phyloP scores from a whole-genome alignment of 2,888 invertebrate genomes.

The Cosmorhoe ocellata region DNA sequence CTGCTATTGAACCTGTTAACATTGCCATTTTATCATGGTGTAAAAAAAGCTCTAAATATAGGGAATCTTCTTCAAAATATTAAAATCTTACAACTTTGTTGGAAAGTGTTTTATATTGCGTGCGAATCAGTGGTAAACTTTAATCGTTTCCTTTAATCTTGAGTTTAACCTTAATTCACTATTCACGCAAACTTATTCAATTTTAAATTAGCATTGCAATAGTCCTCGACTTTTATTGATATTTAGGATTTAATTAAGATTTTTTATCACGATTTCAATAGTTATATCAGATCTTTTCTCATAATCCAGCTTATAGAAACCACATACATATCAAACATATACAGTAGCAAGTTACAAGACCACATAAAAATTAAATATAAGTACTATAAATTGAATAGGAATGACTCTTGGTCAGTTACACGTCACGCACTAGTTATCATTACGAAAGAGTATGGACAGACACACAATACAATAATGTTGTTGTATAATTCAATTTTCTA shows the following conservation, averaged over 20 bases:
- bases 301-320: too few relatives aligned
- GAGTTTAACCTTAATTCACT: conserved; percentile 35
- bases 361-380: too few relatives aligned
- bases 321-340: too few relatives aligned
- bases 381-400: not conserved
- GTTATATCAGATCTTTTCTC: too few relatives aligned
- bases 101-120: conserved; percentile 35
- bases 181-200: conserved; percentile 35
- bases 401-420: conserved; percentile 12
- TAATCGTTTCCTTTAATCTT: conserved; percentile 42
- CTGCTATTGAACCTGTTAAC: not conserved
- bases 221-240: conserved; percentile 1
- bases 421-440: conserved; percentile 52
- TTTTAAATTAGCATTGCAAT: conserved; percentile 1
- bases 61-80: not conserved
- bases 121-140: conserved; percentile 41
- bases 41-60: too few relatives aligned
- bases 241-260: not conserved
- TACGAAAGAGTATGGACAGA: conserved; percentile 33
- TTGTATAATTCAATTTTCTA: conserved; percentile 49
- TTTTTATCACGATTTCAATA: not conserved
- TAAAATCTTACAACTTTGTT: not conserved
- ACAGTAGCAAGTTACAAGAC: too few relatives aligned
- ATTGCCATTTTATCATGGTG: too few relatives aligned
- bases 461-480: conserved; percentile 40